A percentile compares a stretch with the other conserved stretches of the same genome.
phyloP scores from a whole-genome alignment of 30 jellyfish, hydroid and myxozoan genomes.

The Calvadosia cruxmelitensis region DNA sequence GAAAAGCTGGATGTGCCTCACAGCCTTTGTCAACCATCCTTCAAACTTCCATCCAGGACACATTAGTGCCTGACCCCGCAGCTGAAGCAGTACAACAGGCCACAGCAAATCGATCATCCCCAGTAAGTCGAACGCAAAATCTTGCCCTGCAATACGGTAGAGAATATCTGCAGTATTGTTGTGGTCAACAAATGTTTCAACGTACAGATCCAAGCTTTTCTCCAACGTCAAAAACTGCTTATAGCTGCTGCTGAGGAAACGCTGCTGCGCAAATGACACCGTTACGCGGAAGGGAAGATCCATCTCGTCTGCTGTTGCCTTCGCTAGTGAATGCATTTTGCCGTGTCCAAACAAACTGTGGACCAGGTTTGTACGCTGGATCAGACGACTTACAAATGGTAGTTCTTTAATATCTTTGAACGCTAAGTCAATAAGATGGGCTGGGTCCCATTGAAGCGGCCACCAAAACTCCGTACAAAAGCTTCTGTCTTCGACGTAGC shows the following conservation, averaged over 20 bases:
- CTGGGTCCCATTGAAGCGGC: conserved; percentile 1
- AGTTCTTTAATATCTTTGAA: background rate
- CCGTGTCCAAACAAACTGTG: conserved; percentile 13
- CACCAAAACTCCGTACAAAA: background rate
- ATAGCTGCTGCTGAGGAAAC: conserved; percentile 19
- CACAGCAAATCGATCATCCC: background rate
- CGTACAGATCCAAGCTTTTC: conserved; percentile 7
- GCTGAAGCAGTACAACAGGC: background rate
- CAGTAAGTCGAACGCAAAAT: background rate
- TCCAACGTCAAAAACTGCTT: conserved; percentile 11
- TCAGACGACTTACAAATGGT: background rate
- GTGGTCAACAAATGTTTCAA: conserved; percentile 1
- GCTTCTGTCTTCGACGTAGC: background rate
- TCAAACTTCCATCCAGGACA: background rate
- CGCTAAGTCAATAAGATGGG: background rate
- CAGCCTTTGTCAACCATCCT: background rate
- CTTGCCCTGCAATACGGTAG: background rate
- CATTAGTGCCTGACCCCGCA: background rate
- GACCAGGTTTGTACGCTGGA: conserved; percentile 2
- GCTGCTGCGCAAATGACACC: conserved; percentile 15
- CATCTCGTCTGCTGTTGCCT: conserved; percentile 12
- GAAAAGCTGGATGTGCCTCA: background rate
- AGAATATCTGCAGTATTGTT: background rate
- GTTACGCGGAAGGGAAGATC: conserved; percentile 16
- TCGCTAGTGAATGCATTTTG: conserved; percentile 16